These are phyloP conservation scores for Chironomus tentans DNA, from an alignment of 2,888 invertebrate species.

Conservation along the genomic window DNA sequence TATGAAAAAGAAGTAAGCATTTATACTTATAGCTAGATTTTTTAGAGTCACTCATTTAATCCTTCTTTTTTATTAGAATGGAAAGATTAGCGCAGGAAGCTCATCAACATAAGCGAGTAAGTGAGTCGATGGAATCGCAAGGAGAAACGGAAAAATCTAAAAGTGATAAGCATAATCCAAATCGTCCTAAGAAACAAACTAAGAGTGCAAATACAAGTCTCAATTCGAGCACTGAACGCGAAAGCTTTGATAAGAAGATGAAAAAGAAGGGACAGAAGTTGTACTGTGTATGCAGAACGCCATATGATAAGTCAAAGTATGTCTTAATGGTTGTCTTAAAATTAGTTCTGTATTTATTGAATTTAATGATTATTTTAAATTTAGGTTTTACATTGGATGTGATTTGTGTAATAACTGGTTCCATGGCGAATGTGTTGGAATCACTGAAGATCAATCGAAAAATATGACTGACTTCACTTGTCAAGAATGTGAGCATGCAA, in stretches of 20 bases:
- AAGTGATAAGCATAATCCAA: neutral
- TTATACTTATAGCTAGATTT: neutral
- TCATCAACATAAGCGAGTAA: neutral
- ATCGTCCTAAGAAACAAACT: neutral
- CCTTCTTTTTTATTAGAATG: too few relatives aligned
- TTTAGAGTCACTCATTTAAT: too few relatives aligned
- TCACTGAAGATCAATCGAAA: constrained; percentile 85
- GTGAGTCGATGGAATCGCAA: neutral
- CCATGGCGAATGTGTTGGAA: constrained; percentile 93
- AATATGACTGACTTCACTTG: constrained; percentile 85
- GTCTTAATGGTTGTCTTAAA: constrained; percentile 32
- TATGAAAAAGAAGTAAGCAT: constrained; percentile 20
- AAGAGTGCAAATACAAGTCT: constrained; percentile 50
- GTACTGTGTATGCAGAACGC: constrained; percentile 85
- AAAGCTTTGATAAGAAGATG: constrained; percentile 20
- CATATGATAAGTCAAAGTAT: constrained; percentile 90
- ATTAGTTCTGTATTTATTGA: neutral
- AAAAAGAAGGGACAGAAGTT: constrained; percentile 64
- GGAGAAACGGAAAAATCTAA: neutral
- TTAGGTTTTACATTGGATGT: constrained; percentile 92
- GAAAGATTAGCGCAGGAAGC: constrained; percentile 42
- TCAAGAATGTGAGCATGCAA: constrained; percentile 73
- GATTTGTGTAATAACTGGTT: constrained; percentile 98
- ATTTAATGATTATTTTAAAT: too few relatives aligned
- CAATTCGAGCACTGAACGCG: constrained; percentile 49